phyloP scores from a whole-genome alignment of 2,113 vertebrate species.

The Propithecus coquereli region DNA sequence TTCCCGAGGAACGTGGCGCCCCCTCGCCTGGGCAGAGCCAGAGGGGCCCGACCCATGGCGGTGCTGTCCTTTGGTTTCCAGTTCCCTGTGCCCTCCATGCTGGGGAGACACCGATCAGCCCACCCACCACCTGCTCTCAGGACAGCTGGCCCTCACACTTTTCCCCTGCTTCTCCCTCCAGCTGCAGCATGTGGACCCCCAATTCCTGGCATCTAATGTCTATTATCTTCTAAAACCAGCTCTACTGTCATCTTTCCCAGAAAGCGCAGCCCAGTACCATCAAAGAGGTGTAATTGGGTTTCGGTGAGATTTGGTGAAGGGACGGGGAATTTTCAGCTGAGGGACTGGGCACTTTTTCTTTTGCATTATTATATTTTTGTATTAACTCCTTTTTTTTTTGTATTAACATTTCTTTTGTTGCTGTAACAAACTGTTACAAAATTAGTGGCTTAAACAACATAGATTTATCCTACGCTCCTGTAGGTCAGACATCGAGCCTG shows the following conservation, averaged over 20 bases:
- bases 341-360: background rate
- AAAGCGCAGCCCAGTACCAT: background rate
- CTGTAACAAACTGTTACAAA: background rate
- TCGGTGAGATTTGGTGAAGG: too few relatives aligned
- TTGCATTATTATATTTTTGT: background rate
- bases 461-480: background rate
- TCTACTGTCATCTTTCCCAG: background rate
- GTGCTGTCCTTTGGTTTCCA: background rate
- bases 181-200: too few relatives aligned
- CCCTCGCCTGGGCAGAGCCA: background rate
- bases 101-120: background rate
- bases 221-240: background rate
- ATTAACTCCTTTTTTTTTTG: background rate
- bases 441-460: background rate
- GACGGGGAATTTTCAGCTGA: too few relatives aligned
- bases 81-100: fast-evolving
- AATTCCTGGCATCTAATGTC: background rate
- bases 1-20: background rate
- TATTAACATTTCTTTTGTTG: background rate
- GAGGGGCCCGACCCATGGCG: background rate
- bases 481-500: background rate
- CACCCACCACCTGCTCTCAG: background rate
- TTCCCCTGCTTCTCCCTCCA: background rate
- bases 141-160: background rate
- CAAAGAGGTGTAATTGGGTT: too few relatives aligned